Evolutionary conservation across 23 tunicate species (phyloP).

Genomic region (Botrylloides violaceus): DNA sequence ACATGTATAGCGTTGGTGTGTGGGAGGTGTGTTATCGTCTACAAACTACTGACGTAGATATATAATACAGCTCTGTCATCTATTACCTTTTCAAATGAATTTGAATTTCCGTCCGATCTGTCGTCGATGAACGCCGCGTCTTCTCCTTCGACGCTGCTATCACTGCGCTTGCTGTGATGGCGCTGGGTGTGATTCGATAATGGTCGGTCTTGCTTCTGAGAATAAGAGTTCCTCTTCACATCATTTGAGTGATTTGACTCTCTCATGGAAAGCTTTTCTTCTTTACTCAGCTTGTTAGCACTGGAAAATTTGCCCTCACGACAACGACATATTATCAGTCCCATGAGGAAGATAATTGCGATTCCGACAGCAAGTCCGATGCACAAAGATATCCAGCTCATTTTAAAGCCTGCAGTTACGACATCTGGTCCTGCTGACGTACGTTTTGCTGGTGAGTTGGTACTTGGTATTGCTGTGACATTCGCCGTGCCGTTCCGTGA

Average conservation of each 20-base stretch:
- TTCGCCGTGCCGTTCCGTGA: no score
- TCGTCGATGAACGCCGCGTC: neutral
- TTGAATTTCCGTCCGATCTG: constrained; percentile 10
- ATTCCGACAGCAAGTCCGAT: neutral
- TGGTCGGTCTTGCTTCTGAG: neutral
- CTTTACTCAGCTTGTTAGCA: neutral
- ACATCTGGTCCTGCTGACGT: neutral
- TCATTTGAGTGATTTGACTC: neutral
- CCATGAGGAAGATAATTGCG: neutral
- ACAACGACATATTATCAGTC: neutral
- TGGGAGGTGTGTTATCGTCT: no score
- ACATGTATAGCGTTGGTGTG: no score
- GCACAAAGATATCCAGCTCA: neutral
- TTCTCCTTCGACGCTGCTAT: constrained; percentile 16
- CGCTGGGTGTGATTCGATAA: neutral
- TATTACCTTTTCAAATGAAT: constrained; percentile 10
- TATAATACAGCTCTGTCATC: no score
- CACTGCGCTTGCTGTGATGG: constrained; percentile 11
- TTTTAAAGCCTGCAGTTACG: neutral
- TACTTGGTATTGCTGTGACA: no score
- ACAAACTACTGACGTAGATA: no score
- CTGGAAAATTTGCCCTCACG: neutral
- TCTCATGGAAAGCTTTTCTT: neutral
- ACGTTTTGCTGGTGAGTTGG: no score
- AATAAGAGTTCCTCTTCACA: neutral